Conservation (phyloP, 1,140 invertebrate genomes). For the Plodia interpunctella region DNA sequence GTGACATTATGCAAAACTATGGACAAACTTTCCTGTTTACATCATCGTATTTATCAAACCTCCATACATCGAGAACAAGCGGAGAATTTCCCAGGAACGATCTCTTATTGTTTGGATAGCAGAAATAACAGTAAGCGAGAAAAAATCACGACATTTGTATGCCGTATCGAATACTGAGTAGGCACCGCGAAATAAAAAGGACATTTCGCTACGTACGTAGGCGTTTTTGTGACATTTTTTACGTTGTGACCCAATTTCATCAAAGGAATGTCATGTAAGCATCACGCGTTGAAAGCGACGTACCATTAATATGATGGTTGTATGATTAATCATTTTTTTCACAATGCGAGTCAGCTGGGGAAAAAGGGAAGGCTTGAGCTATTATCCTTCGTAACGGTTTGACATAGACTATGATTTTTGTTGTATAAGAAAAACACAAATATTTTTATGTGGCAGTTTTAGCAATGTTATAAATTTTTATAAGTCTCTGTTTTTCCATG, state of each 20-base stretch:
- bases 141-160: conserved; percentile 10
- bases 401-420: conserved; percentile 21
- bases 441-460: no score
- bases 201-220: conserved; percentile 8
- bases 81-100: conserved; percentile 1
- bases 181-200: conserved; percentile 8
- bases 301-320: conserved; percentile 54
- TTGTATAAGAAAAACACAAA: conserved; percentile 6
- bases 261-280: conserved; percentile 32
- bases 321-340: conserved; percentile 65
- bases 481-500: no score
- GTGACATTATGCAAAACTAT: not conserved
- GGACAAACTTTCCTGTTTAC: not conserved
- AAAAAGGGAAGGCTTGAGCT: conserved; percentile 47
- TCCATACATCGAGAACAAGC: not conserved
- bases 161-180: conserved; percentile 12
- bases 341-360: conserved; percentile 57
- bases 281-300: conserved; percentile 43
- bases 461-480: no score
- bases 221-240: conserved; percentile 21
- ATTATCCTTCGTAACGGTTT: conserved; percentile 45
- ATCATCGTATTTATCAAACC: not conserved
- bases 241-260: conserved; percentile 30
- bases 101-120: conserved; percentile 12
- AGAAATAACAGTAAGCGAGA: conserved; percentile 12